These are phyloP conservation scores for Odontamblyopus rebecca DNA, from an alignment of 2,797 vertebrate genomes.

Conservation along the genomic window DNA sequence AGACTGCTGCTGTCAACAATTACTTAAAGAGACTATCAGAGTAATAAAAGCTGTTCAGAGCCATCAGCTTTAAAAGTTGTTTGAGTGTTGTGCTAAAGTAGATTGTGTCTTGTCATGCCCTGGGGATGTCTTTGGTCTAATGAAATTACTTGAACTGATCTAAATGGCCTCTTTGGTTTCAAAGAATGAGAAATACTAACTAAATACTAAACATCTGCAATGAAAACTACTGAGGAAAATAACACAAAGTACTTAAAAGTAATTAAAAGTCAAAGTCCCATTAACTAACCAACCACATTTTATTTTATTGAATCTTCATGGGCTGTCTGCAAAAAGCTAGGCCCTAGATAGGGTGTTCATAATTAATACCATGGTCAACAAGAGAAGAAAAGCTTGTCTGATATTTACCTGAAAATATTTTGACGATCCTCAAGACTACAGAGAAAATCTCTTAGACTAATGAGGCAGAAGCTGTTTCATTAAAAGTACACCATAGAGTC, in stretches of 20 bases:
- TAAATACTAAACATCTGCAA: neutral
- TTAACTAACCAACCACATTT: neutral
- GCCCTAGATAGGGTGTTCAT: neutral
- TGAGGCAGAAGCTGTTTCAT: neutral
- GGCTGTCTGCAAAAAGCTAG: neutral
- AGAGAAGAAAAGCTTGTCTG: neutral
- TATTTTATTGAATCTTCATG: neutral
- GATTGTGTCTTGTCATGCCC: slow-evolving; percentile 16
- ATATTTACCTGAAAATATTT: neutral
- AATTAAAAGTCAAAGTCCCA: no score
- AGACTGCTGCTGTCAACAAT: slow-evolving; percentile 3
- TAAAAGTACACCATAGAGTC: no score
- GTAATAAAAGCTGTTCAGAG: slow-evolving; percentile 14
- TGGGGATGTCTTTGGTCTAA: slow-evolving; percentile 6
- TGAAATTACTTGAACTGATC: neutral
- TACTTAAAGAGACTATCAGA: slow-evolving; percentile 3
- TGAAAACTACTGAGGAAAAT: no score
- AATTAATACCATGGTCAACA: neutral
- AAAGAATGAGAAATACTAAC: neutral
- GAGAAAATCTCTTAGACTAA: neutral
- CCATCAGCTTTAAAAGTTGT: slow-evolving; percentile 16
- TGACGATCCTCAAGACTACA: neutral
- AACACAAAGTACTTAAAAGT: no score
- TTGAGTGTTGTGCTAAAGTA: slow-evolving; percentile 11
- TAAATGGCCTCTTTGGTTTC: neutral